Conservation (phyloP, 2,888 invertebrate genomes). For the Arge pagana region DNA sequence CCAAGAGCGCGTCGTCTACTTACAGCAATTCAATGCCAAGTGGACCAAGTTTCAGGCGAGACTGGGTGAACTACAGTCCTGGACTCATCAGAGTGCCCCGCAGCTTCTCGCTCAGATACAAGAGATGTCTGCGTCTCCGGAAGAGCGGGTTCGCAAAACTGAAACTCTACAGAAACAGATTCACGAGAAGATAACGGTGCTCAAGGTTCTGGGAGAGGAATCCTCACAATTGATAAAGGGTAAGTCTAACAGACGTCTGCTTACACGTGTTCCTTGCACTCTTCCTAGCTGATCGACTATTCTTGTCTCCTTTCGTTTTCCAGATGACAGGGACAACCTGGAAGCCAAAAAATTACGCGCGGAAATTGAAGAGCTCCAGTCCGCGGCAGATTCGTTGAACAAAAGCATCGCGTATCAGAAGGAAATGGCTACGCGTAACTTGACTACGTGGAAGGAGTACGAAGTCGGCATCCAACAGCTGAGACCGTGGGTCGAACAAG, state of each 20-base stretch:
- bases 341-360: constrained; percentile 76
- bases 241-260: constrained; percentile 26
- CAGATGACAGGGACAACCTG: constrained; percentile 67
- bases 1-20: constrained; percentile 75
- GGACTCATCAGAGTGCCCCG: constrained; percentile 81
- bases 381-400: constrained; percentile 77
- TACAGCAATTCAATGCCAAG: constrained; percentile 81
- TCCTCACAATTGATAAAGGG: constrained; percentile 71
- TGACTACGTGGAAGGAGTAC: constrained; percentile 84
- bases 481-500: constrained; percentile 87
- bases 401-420: constrained; percentile 77
- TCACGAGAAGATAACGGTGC: constrained; percentile 72
- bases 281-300: not conserved
- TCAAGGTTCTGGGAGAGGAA: constrained; percentile 76
- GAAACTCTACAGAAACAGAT: constrained; percentile 77
- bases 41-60: constrained; percentile 81
- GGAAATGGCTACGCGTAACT: constrained; percentile 75
- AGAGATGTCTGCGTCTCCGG: constrained; percentile 79
- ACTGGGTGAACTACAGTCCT: constrained; percentile 76
- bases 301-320: constrained; percentile 11
- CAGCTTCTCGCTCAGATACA: constrained; percentile 74
- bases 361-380: constrained; percentile 76
- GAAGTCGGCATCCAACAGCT: constrained; percentile 78
- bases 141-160: constrained; percentile 79
- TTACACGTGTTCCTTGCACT: not conserved